Evolutionary conservation across 2,113 vertebrate genomes (phyloP), one percentile per base, ranked within the genome.

Genomic region (Poeciliopsis prolifica): DNA sequence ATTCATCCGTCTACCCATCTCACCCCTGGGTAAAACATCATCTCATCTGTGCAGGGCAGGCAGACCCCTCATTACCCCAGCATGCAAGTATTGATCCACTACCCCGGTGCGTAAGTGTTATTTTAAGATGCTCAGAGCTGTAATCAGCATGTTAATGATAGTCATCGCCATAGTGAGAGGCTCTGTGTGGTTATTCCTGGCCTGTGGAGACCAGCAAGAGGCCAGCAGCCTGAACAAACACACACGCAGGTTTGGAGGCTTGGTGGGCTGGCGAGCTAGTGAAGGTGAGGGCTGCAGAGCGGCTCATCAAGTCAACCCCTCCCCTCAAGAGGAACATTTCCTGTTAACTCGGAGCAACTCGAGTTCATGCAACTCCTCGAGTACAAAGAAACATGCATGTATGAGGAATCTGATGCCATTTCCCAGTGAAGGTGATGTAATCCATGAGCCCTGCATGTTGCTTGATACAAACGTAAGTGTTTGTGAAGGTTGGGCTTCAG

Each of bases 71-170:
- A 93, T 94, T 93, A 94, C 84, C 88, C 72, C 92, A 91, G 92
- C 91, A 89, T 91, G 91, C 72, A 84, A 70, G 87, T 94, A 94
- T 94, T 89, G 93, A 95, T 94, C 91, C 88, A 62, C 75, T 81
- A 87, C 70, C 81, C 83, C 83, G 37, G 84, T 81, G 84, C 87
- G 84, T 78, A 22, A 79, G 81, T 87, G 90, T 92, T 92, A 90
- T 92, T 92, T 89, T 89, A 90, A 88, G 87, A 88, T 37, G 83
- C 68, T 83, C 83, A 89, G 86, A 91, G 88, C 89, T 86, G 88
- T 87, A 92, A 92, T 92, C 92, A 91, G 78, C 28, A 77, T 80
- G 88, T 92, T 92, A 91, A 92, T 92, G 85, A 92, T 91, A 92
- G 92, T 89, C 79, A 93, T 92, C 74, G 68, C 81, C 78, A 74